These are phyloP conservation scores for Spongilla lacustris DNA, from an alignment of 37 sponge, comb jelly and placozoan genomes.

Conservation along the genomic window DNA sequence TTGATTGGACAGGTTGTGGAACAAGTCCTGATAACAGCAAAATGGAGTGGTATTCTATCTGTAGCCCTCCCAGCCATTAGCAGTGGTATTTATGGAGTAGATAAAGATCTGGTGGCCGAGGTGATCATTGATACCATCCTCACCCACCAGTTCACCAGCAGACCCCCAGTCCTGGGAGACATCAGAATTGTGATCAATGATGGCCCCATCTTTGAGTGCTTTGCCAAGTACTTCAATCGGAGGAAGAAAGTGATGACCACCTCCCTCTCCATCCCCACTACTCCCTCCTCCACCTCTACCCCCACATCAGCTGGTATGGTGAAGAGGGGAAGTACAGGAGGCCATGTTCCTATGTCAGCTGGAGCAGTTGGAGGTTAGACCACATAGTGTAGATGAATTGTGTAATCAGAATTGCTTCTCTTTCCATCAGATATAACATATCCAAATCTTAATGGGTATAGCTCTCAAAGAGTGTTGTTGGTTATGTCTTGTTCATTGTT, in stretches of 20 bases:
- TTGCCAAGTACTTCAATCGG: constrained; percentile 19
- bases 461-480: no score
- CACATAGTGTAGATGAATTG: not conserved
- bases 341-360: not conserved
- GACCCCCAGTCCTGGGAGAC: constrained; percentile 46
- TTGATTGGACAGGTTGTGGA: constrained; percentile 32
- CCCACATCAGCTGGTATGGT: not conserved
- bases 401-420: no score
- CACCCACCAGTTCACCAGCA: constrained; percentile 20
- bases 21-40: constrained; percentile 35
- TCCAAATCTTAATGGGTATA: no score
- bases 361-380: not conserved
- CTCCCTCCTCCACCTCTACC: not conserved
- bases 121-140: constrained; percentile 40
- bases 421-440: no score
- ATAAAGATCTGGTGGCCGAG: constrained; percentile 31
- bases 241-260: not conserved
- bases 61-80: constrained; percentile 78
- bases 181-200: constrained; percentile 79
- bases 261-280: not conserved
- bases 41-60: constrained; percentile 25
- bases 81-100: constrained; percentile 76
- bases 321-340: not conserved
- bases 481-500: no score
- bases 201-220: constrained; percentile 29